These are phyloP conservation scores for Petaurus breviceps DNA, from an alignment of 2,113 vertebrate species.

Conservation along the genomic window DNA sequence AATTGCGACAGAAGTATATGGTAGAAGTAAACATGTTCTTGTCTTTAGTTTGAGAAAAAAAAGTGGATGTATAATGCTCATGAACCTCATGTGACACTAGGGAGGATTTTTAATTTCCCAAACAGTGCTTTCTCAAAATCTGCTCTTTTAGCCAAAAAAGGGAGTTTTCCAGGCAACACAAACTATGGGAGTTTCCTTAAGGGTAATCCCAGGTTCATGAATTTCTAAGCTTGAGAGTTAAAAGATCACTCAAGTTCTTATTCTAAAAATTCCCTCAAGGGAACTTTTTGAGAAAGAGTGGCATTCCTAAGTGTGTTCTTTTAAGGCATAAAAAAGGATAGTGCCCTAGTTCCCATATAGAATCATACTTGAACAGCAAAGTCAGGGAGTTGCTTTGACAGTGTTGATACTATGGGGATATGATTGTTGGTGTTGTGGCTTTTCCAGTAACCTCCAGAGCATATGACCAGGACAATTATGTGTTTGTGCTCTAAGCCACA, in stretches of 20 bases:
- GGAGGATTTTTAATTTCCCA: neutral
- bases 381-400: neutral
- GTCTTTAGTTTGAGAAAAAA: neutral
- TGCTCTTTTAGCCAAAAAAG: neutral
- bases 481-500: neutral
- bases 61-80: neutral
- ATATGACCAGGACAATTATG: neutral
- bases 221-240: neutral
- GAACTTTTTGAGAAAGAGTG: neutral
- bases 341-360: neutral
- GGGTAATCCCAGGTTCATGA: neutral
- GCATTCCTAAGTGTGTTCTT: neutral
- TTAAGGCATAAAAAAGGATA: neutral
- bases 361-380: neutral
- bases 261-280: neutral
- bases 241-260: neutral
- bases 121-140: neutral
- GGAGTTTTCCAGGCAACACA: neutral
- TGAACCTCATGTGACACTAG: neutral
- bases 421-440: neutral
- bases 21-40: neutral
- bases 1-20: neutral
- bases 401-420: neutral
- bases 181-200: neutral
- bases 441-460: neutral